These are phyloP conservation scores for Valencia hispanica DNA, from an alignment of 2,797 vertebrate species.

Conservation along the genomic window DNA sequence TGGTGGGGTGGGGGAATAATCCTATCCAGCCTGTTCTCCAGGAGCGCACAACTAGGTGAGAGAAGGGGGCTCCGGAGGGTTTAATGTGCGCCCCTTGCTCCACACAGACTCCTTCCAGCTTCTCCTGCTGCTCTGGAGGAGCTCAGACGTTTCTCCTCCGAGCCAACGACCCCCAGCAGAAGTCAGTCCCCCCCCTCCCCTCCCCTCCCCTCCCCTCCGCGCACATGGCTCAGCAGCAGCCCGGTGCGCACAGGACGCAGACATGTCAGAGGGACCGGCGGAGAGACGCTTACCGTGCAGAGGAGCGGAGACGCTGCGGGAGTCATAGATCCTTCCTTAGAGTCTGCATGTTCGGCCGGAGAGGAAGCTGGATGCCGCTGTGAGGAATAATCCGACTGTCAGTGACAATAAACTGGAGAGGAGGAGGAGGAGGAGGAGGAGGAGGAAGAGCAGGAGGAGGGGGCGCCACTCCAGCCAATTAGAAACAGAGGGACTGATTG, in stretches of 20 bases:
- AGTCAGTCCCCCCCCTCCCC: background rate
- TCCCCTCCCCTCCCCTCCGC: background rate
- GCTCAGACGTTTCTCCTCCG: background rate
- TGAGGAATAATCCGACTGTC: conserved; percentile 69
- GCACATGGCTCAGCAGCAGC: conserved; percentile 8
- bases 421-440: conserved; percentile 2
- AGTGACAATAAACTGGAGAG: conserved; percentile 63
- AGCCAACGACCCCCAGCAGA: background rate
- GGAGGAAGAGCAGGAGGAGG: background rate
- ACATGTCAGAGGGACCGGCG: background rate
- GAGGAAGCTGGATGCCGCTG: conserved; percentile 42
- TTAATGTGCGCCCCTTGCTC: background rate
- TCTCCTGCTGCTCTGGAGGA: background rate
- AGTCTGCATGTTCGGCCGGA: conserved; percentile 67
- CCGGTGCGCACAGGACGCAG: background rate
- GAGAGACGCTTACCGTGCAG: conserved; percentile 41
- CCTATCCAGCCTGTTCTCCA: too few relatives aligned
- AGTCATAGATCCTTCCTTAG: conserved; percentile 66
- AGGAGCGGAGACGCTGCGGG: conserved; percentile 1
- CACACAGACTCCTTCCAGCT: background rate
- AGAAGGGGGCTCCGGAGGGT: background rate
- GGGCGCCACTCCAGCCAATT: conserved; percentile 52
- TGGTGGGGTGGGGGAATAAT: too few relatives aligned
- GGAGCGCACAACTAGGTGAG: too few relatives aligned
- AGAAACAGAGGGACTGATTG: conserved; percentile 57